phyloP scores from a whole-genome alignment of 1,140 invertebrate species.

The Heliconius himera region DNA sequence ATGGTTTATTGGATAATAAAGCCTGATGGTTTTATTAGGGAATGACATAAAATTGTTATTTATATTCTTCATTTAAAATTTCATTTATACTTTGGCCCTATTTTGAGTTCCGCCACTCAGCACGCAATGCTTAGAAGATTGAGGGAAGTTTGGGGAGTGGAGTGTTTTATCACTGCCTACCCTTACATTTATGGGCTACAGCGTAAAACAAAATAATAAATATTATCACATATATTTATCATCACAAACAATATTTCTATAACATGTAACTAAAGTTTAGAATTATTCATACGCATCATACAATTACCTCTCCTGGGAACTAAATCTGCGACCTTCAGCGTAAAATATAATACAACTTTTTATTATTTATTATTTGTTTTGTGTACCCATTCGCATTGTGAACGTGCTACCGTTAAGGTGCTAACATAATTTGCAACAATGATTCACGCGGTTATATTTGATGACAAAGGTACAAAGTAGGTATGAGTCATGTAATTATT shows the following conservation, averaged over 20 bases:
- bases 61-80: too few species aligned
- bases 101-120: too few species aligned
- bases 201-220: too few species aligned
- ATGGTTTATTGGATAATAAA: too few species aligned
- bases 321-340: background rate
- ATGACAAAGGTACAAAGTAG: slow-evolving; percentile 6
- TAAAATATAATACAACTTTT: background rate
- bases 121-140: too few species aligned
- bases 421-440: slow-evolving; percentile 1
- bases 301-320: slow-evolving; percentile 2
- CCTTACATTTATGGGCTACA: too few species aligned
- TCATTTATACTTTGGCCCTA: too few species aligned
- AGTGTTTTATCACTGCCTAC: too few species aligned
- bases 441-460: slow-evolving; percentile 1
- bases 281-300: background rate
- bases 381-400: background rate
- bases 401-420: background rate
- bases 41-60: too few species aligned
- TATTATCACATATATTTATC: too few species aligned
- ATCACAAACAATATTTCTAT: background rate
- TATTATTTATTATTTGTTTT: background rate
- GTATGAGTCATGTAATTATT: background rate
- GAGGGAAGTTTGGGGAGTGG: too few species aligned
- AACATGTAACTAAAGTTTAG: background rate
- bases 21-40: too few species aligned